phyloP scores from a whole-genome alignment of 2,888 invertebrate species.

The Cheilosia impressa region DNA sequence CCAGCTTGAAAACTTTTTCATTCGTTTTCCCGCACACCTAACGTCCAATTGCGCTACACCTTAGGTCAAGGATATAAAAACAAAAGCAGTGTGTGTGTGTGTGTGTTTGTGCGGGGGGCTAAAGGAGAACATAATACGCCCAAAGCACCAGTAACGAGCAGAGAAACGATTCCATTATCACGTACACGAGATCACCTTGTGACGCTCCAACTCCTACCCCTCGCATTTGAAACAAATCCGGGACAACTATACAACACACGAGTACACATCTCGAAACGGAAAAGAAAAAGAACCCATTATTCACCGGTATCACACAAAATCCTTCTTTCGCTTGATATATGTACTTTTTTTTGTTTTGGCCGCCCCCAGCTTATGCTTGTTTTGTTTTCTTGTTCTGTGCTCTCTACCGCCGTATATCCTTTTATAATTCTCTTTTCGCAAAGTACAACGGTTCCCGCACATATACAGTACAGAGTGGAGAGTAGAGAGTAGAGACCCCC shows the following conservation, averaged over 20 bases:
- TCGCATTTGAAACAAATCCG: slow-evolving; percentile 42
- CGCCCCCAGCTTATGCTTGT: slow-evolving; percentile 59
- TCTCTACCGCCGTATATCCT: slow-evolving; percentile 65
- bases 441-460: slow-evolving; percentile 39
- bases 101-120: neutral
- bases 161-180: slow-evolving; percentile 66
- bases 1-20: neutral
- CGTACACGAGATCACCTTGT: slow-evolving; percentile 66
- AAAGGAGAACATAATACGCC: slow-evolving; percentile 31
- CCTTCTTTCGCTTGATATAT: slow-evolving; percentile 46
- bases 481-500: slow-evolving; percentile 11
- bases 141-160: slow-evolving; percentile 59
- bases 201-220: neutral
- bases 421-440: slow-evolving; percentile 74
- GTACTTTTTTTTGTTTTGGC: slow-evolving; percentile 1
- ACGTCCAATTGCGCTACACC: slow-evolving; percentile 20
- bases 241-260: slow-evolving; percentile 19
- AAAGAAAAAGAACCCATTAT: slow-evolving; percentile 69
- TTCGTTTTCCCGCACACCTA: neutral
- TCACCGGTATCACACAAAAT: slow-evolving; percentile 75
- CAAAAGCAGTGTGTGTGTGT: slow-evolving; percentile 20
- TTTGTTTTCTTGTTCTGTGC: slow-evolving; percentile 60
- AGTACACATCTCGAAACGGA: slow-evolving; percentile 39
- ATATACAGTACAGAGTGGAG: too few relatives aligned
- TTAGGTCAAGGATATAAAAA: slow-evolving; percentile 61